Evolutionary conservation across 2,113 vertebrate genomes (phyloP), one percentile per base, ranked within the genome.

Genomic region (Mus spicilegus): DNA sequence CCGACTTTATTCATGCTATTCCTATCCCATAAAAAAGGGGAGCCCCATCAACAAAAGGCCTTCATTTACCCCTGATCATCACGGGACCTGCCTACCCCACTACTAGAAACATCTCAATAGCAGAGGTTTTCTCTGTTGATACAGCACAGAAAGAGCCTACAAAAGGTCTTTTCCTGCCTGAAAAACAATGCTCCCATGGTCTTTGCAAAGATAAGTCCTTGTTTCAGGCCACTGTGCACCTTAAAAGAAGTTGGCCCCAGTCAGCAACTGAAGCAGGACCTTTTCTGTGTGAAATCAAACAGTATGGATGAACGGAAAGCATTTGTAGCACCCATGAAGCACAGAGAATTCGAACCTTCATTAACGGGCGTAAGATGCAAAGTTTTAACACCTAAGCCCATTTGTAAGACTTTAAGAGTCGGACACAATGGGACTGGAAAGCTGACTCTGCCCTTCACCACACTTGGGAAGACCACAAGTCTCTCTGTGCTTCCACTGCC

Each of bases 261-360:
- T 63, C 63, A 93, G 10, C n/a, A 75, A 56, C 13, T 76, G 56
- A 82, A 90, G 36, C 22, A n/a, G 51, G 49, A n/a, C 58, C 24
- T 89, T 82, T 72, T 61, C 75, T 33, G 56, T 70, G 69, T 49
- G 30, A 93, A 46, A 89, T 84, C 63, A 86, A 88, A 95, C 49
- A 28, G 80, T 54, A 75, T 19, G 28, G 67, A 90, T 77, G 11
- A 76, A 69, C 39, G 7, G 70, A 72, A 93, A 72, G 22, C 58
- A 72, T 69, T 42, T 61, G 33, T 4, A 92, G 17, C 54, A 81
- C 12, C 22, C 7, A 14, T 17, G 26, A 91, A 89, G 73, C 12
- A 63, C n/a, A 89, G 24, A 39, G 7, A 90, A 24, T 67, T 63
- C 3, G 10, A 42, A 86, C 81, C 51, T 95, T 81, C 72, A 70